These are phyloP conservation scores for Campoletis sonorensis DNA, from an alignment of 1,140 invertebrate genomes.

Conservation along the genomic window DNA sequence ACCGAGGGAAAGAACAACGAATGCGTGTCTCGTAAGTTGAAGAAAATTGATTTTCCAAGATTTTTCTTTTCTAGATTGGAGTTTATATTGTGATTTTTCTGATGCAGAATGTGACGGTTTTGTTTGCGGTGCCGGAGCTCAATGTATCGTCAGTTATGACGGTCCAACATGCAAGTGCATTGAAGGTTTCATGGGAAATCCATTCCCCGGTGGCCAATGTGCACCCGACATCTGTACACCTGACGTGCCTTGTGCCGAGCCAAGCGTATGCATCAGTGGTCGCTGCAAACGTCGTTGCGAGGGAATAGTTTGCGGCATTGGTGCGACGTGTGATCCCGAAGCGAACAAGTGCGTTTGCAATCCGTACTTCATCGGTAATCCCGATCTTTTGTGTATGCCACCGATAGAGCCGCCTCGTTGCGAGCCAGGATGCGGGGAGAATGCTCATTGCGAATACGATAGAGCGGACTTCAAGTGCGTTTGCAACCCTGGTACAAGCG, in stretches of 20 bases:
- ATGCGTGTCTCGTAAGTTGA: conserved; percentile 85
- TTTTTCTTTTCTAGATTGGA: background rate
- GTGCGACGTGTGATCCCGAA: conserved; percentile 86
- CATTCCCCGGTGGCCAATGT: conserved; percentile 92
- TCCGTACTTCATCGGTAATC: conserved; percentile 91
- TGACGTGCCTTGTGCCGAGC: conserved; percentile 84
- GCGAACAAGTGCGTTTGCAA: conserved; percentile 92
- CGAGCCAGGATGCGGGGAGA: conserved; percentile 86
- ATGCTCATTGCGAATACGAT: conserved; percentile 93
- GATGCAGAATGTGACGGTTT: conserved; percentile 85
- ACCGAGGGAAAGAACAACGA: conserved; percentile 85
- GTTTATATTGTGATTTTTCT: conserved; percentile 33
- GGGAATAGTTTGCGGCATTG: conserved; percentile 88
- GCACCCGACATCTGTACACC: conserved; percentile 87
- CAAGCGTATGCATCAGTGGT: conserved; percentile 89
- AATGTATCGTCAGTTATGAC: conserved; percentile 89
- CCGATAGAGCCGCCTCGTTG: conserved; percentile 88
- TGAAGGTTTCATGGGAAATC: conserved; percentile 91
- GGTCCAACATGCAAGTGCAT: conserved; percentile 93
- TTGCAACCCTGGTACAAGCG: conserved; percentile 88
- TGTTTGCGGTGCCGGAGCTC: conserved; percentile 88
- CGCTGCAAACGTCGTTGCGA: conserved; percentile 91
- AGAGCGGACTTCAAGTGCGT: conserved; percentile 84
- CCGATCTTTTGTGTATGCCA: conserved; percentile 92
- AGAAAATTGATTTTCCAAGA: background rate